These are phyloP conservation scores for Drosophila simulans DNA, from an alignment of 1,140 invertebrate species.

Conservation along the genomic window DNA sequence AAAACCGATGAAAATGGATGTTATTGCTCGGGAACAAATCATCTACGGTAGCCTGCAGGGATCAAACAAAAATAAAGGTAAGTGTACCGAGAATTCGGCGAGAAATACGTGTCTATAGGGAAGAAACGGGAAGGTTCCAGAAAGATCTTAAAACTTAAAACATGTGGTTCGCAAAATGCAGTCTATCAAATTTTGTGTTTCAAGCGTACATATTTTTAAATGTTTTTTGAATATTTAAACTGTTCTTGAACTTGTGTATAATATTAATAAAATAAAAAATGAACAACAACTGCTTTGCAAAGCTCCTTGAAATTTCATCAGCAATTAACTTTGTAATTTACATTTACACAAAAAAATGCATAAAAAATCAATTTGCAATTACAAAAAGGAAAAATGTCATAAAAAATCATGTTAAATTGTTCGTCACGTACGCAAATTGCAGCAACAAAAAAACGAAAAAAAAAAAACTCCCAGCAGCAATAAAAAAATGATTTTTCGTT, in stretches of 20 bases:
- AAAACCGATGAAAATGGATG: constrained; percentile 84
- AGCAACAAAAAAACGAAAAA: constrained; percentile 17
- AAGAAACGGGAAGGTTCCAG: not conserved
- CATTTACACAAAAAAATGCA: constrained; percentile 56
- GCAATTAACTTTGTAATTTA: constrained; percentile 31
- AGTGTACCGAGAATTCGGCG: constrained; percentile 30
- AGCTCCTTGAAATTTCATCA: constrained; percentile 35
- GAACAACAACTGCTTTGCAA: constrained; percentile 1
- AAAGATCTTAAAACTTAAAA: not conserved
- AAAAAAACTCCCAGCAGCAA: constrained; percentile 40
- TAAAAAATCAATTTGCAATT: constrained; percentile 72
- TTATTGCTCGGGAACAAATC: constrained; percentile 73
- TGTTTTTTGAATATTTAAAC: not conserved
- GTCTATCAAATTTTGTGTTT: not conserved
- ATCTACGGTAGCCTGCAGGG: constrained; percentile 69
- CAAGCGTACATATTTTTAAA: not conserved
- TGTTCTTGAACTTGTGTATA: not conserved
- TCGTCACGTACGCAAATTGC: constrained; percentile 58
- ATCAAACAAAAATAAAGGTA: constrained; percentile 84
- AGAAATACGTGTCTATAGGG: not conserved
- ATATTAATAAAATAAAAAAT: not conserved
- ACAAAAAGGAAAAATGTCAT: constrained; percentile 55
- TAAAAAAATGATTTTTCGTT: constrained; percentile 67
- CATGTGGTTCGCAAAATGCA: too few relatives aligned
- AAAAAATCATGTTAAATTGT: constrained; percentile 39